Evolutionary conservation across 1,140 invertebrate species (phyloP), one percentile per base, ranked within the genome.

Genomic region (Orchestia grillus): DNA sequence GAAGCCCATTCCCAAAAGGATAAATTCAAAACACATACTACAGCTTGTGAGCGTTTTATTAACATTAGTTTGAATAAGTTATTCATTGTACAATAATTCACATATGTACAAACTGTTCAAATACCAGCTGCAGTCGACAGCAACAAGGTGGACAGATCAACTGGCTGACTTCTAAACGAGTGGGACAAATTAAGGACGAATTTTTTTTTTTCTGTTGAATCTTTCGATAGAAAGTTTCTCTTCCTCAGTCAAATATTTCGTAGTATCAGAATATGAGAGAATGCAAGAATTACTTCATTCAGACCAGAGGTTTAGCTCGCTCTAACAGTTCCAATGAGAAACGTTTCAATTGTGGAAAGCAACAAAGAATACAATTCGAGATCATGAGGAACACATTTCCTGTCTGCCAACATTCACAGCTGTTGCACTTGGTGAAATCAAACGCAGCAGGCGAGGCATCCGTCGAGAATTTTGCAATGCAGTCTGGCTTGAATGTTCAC

Each of bases 61-160:
- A 94, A 94, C 41, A 94, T 94, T 94, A 47, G 92, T 94, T 94
- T 94, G 43, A 94, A 94, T 94, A 94, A 94, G 92, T 94, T 94
- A 94, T 40, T 94, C 44, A 44, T 94, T 94, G 92, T 94, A 94
- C 92, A 94, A 40, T 94, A 47, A 94, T 94, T 94, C 92, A 94
- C 92, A 94, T 94, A 94, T 94, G 44, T 94, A 94, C 92, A 94
- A 45, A 45, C 11, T 42, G 88, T 41, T 43, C 11, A 90, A 90
- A 41, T 11, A 11, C 3, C 11, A 90, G 41, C 88, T 44, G 42
- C n/a, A 90, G 28, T 44, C 16, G 88, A 43, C 88, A 90, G 88
- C 28, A 90, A 90, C 42, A 90, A 28, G 11, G 36, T 36, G 11
- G 62, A 77, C 36, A 36, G 62, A 15, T 23, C 11, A 77, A 28